Percentiles rank a stretch among this genome's conserved stretches.
These are phyloP conservation scores for Manis crassicaudata DNA, from an alignment of 2,797 vertebrate species.

Conservation along the genomic window DNA sequence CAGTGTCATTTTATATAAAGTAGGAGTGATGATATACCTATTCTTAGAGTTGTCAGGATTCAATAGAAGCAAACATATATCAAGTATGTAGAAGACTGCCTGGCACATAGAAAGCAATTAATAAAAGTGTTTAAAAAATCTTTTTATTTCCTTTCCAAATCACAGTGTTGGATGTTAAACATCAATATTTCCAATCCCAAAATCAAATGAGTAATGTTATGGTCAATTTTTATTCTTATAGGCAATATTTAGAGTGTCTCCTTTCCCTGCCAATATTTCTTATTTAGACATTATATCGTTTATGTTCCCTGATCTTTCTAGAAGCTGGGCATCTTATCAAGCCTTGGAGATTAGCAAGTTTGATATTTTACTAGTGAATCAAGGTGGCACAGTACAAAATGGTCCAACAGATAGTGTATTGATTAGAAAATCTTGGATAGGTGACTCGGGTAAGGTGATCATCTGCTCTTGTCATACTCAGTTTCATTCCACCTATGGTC, in stretches of 20 bases:
- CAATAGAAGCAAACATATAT: neutral
- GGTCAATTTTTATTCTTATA: slow-evolving; percentile 1
- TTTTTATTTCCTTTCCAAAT: neutral
- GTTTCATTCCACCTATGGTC: neutral
- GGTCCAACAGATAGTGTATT: neutral
- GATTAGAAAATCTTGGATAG: neutral
- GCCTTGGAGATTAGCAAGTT: neutral
- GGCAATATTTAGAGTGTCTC: neutral
- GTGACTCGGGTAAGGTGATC: neutral
- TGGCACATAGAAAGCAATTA: neutral
- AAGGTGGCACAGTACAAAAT: neutral
- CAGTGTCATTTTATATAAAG: neutral
- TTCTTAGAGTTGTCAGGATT: neutral
- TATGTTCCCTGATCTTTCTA: neutral
- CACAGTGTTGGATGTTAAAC: neutral
- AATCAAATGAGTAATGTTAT: neutral
- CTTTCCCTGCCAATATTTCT: neutral
- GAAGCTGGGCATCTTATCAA: neutral
- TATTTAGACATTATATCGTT: neutral
- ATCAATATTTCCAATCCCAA: neutral
- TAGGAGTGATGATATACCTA: neutral
- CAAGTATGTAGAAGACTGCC: neutral
- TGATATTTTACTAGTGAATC: neutral
- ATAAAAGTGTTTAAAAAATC: neutral
- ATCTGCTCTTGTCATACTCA: neutral